Percentiles rank a stretch among this genome's conserved stretches.
Evolutionary conservation across 2,888 invertebrate species (phyloP).

Genomic region (Opisthograptis luteolata): DNA sequence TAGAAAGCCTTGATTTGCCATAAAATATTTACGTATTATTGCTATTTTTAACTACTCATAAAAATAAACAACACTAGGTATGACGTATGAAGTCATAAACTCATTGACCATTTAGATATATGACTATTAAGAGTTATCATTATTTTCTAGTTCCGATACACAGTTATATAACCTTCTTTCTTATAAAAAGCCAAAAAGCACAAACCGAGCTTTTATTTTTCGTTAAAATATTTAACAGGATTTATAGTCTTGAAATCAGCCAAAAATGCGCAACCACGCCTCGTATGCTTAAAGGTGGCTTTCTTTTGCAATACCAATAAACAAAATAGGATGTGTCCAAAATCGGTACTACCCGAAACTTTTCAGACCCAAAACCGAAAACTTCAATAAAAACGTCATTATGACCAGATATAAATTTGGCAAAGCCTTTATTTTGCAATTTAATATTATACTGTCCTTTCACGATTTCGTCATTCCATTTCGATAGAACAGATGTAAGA

Average conservation of each 20-base stretch:
- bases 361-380: not conserved
- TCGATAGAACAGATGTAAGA: too few relatives aligned
- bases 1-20: not conserved
- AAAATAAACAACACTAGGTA: conserved; percentile 8
- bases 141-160: not conserved
- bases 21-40: not conserved
- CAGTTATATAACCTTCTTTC: conserved; percentile 9
- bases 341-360: conserved; percentile 5
- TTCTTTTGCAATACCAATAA: conserved; percentile 23
- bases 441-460: too few relatives aligned
- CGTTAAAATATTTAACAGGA: conserved; percentile 7
- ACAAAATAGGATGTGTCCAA: conserved; percentile 11
- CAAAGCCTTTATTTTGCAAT: too few relatives aligned
- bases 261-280: conserved; percentile 5
- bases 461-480: too few relatives aligned
- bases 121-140: not conserved
- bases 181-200: conserved; percentile 17
- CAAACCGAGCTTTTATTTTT: conserved; percentile 1
- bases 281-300: conserved; percentile 1
- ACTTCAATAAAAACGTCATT: not conserved
- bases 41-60: conserved; percentile 3
- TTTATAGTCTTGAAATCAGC: conserved; percentile 3
- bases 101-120: not conserved
- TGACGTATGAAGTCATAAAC: not conserved
- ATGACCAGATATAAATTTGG: too few relatives aligned